These are phyloP conservation scores for Lepidothrix coronata DNA, from an alignment of 2,113 vertebrate genomes.

Conservation along the genomic window DNA sequence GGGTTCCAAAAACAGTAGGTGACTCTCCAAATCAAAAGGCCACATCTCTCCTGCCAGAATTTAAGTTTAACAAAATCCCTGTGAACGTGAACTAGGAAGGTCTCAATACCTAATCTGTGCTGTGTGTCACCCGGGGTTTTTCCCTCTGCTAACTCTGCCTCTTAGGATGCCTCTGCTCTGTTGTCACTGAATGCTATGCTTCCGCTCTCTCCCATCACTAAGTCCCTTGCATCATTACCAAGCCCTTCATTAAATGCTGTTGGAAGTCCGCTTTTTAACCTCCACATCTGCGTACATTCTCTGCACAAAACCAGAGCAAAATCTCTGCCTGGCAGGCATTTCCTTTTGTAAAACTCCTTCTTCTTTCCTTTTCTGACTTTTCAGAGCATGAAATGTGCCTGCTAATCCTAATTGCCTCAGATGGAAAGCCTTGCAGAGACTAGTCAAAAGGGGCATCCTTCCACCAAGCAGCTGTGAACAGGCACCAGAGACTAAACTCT, in stretches of 20 bases:
- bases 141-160: background rate
- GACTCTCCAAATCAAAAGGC: background rate
- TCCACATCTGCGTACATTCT: conserved; percentile 33
- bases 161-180: background rate
- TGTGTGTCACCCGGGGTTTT: background rate
- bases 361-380: conserved; percentile 67
- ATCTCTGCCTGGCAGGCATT: conserved; percentile 54
- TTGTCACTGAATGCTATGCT: background rate
- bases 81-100: background rate
- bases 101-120: background rate
- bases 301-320: conserved; percentile 41
- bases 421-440: conserved; percentile 8
- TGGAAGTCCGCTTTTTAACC: conserved; percentile 46
- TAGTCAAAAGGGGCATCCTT: conserved; percentile 38
- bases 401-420: conserved; percentile 56
- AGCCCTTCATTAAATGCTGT: conserved; percentile 38
- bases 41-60: background rate
- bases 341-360: conserved; percentile 44
- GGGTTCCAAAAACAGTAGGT: background rate
- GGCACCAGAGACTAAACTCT: background rate
- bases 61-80: background rate
- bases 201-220: background rate
- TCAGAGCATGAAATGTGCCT: conserved; percentile 72
- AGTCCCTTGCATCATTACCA: background rate
- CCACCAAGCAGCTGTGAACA: background rate